These are phyloP conservation scores for Amyelois transitella DNA, from an alignment of 1,140 invertebrate genomes.

Conservation along the genomic window DNA sequence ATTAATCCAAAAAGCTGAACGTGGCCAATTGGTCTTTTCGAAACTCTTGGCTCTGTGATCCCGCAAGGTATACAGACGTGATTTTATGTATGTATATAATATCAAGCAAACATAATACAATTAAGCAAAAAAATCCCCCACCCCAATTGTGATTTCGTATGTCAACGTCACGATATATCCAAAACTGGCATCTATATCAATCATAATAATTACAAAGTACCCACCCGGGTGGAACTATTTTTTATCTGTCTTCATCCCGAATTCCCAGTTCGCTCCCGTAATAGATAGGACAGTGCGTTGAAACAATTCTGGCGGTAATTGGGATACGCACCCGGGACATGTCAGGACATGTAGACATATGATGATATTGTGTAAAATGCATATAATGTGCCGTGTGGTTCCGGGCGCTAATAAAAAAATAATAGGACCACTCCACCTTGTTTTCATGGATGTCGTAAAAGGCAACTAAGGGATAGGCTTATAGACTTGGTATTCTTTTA, in stretches of 20 bases:
- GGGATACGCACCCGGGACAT: conserved; percentile 52
- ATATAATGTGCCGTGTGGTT: no score
- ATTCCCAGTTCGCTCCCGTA: conserved; percentile 45
- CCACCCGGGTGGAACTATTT: conserved; percentile 38
- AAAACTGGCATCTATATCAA: conserved; percentile 31
- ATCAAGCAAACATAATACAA: no score
- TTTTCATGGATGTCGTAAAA: no score
- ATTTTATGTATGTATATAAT: no score
- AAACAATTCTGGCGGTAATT: conserved; percentile 68
- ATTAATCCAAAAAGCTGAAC: no score
- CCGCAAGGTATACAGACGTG: no score
- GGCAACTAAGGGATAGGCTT: no score
- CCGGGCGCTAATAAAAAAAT: no score
- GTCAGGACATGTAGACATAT: conserved; percentile 53
- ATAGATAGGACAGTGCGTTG: conserved; percentile 56
- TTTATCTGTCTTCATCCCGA: conserved; percentile 34
- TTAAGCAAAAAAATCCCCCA: background rate
- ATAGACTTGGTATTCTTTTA: no score
- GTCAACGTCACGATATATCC: background rate
- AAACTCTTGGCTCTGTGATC: no score
- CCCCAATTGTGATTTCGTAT: background rate
- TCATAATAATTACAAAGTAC: conserved; percentile 43
- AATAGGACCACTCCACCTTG: no score
- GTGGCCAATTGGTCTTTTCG: no score
- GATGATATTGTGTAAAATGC: conserved; percentile 67